Evolutionary conservation across 1,140 invertebrate species (phyloP).

Genomic region (Geopemphigus sp.): DNA sequence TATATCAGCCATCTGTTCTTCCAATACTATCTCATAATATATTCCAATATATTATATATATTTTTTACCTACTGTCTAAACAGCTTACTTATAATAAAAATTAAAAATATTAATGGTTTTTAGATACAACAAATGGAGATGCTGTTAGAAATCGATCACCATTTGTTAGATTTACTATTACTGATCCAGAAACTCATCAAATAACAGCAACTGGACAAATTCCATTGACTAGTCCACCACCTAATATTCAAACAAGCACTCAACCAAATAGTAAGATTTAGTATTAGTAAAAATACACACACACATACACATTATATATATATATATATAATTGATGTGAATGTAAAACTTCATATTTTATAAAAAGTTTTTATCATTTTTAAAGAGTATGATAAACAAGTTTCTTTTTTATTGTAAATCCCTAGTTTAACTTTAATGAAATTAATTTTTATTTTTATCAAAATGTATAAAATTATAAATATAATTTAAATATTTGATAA

Average conservation of each 20-base stretch:
- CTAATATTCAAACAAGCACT: background rate
- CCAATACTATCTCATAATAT: too few species aligned
- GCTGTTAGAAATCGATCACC: slow-evolving; percentile 22
- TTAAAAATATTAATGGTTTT: background rate
- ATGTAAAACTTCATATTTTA: background rate
- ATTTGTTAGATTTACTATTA: slow-evolving; percentile 34
- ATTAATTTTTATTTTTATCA: too few species aligned
- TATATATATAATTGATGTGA: background rate
- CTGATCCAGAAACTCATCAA: slow-evolving; percentile 15
- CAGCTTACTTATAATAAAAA: too few species aligned
- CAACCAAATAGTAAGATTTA: background rate
- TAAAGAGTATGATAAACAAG: background rate
- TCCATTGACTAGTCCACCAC: slow-evolving; percentile 11
- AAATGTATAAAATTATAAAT: too few species aligned
- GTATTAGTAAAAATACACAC: too few species aligned
- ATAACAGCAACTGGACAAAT: slow-evolving; percentile 16
- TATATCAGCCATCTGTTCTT: too few species aligned
- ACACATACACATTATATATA: background rate
- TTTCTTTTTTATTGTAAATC: too few species aligned
- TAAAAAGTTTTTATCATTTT: background rate
- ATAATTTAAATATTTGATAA: too few species aligned
- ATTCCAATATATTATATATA: too few species aligned
- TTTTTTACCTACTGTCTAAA: too few species aligned
- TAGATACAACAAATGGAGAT: slow-evolving; percentile 25
- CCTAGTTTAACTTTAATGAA: too few species aligned